phyloP scores from a whole-genome alignment of 2,797 vertebrate genomes.

The Phalloptychus januarius region DNA sequence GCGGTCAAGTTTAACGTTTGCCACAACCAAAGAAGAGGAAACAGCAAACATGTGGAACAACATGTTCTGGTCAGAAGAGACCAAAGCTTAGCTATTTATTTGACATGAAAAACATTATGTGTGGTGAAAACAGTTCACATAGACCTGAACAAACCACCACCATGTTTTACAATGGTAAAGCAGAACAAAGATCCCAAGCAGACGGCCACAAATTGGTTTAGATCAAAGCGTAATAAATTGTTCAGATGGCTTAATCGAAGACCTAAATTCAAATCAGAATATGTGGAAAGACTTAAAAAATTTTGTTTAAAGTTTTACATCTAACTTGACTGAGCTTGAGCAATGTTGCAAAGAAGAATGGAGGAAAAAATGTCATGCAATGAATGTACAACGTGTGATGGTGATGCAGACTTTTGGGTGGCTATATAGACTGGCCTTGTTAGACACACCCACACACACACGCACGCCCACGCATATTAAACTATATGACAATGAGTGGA shows the following conservation, averaged over 20 bases:
- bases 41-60: not conserved
- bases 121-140: not conserved
- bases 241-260: not conserved
- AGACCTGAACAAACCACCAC: not conserved
- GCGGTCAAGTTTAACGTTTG: not conserved
- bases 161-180: too few species aligned
- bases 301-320: not conserved
- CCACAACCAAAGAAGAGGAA: not conserved
- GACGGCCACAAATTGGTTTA: not conserved
- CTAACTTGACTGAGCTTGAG: not conserved
- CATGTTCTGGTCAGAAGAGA: not conserved
- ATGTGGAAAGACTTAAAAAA: not conserved
- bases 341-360: not conserved
- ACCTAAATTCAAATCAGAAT: not conserved
- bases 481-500: not conserved
- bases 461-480: not conserved
- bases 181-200: not conserved
- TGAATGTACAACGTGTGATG: not conserved
- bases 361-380: not conserved
- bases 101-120: not conserved
- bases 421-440: not conserved
- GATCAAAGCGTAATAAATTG: not conserved
- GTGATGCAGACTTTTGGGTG: not conserved
- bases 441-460: not conserved
- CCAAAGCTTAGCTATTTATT: not conserved